A percentile compares a stretch with the other conserved stretches of the same genome.
phyloP scores from a whole-genome alignment of 2,797 vertebrate genomes.

The Gymnodraco acuticeps region DNA sequence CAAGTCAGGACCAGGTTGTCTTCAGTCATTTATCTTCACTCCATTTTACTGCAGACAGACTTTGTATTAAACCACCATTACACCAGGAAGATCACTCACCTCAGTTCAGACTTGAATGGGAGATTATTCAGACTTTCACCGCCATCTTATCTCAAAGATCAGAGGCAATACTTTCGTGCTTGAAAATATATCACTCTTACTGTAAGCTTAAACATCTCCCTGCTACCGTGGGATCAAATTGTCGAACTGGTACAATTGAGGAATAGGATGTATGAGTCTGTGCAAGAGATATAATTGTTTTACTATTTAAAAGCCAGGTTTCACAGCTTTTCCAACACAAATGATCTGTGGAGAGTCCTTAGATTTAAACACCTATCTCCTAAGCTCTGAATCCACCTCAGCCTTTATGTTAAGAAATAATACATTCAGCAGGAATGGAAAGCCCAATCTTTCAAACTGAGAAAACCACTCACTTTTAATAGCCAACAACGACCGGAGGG shows the following conservation, averaged over 20 bases:
- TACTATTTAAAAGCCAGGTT: background rate
- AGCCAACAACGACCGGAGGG: conserved; percentile 17
- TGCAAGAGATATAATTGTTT: background rate
- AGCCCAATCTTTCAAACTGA: conserved; percentile 29
- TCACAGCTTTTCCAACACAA: conserved; percentile 5
- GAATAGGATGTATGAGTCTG: background rate
- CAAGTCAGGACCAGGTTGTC: conserved; percentile 19
- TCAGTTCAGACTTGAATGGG: conserved; percentile 39
- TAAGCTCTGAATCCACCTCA: conserved; percentile 1
- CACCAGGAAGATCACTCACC: conserved; percentile 31
- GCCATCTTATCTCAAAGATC: conserved; percentile 32
- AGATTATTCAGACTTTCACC: conserved; percentile 29
- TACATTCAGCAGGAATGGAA: conserved; percentile 22
- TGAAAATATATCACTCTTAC: background rate
- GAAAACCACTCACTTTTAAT: conserved; percentile 19
- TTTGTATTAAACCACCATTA: conserved; percentile 42
- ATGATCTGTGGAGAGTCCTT: background rate
- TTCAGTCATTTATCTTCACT: conserved; percentile 52
- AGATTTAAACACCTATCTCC: conserved; percentile 7
- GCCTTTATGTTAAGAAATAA: conserved; percentile 31
- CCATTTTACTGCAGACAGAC: conserved; percentile 41
- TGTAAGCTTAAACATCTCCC: background rate
- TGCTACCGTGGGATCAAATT: conserved; percentile 9
- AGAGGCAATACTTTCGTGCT: conserved; percentile 3
- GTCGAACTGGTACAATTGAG: background rate